Base-by-base conservation (phyloP, 1,140 invertebrate genomes). In the Drosophila hydei region DNA sequence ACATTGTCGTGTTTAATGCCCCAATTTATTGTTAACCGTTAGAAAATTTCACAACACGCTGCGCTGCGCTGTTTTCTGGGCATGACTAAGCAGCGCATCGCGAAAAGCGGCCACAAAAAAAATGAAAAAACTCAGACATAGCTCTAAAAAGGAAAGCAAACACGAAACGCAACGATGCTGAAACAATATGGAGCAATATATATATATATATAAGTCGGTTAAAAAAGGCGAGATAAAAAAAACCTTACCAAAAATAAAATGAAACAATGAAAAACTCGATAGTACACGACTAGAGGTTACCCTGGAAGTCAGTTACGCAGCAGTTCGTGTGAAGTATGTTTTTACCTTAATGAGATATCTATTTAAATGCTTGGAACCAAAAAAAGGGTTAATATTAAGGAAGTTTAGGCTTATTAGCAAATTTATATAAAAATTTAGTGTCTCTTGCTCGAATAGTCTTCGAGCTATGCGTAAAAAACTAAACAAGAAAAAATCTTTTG, bases 1-100 rank as follows among this genome's bases (percentile, higher is more conserved):
- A 48, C 58, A 68, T 21, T 36, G 56, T 21, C 68, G 55, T 73
- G 62, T 71, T 69, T 77, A 73, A 63, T 30, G 16, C 50, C 21
- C 64, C 56, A 69, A 81, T 80, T 80, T 80, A 80, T 77, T 80
- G 74, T 77, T 80, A 83, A 77, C 74, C 65, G 55, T 83, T 70
- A 56, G 79, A 58, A 64, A 73, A 69, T 54, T 77, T 59, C 19
- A 58, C 56, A 62, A 62, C 74, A 62, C 65, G 72, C 70, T 75
- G 62, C 71, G 59, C 77, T n/a, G n/a, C n/a, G n/a, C n/a, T n/a
- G 72, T 74, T 77, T 69, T 45, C 77, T 69, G 23, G 62, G 77
- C 77, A 80, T 81, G 78, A 80, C 77, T 77, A 81, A 80, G 73
- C 77, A 79, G 68, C 72, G 61, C 36, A 36, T 36, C 60, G 40